Base-by-base conservation (phyloP, 1,140 invertebrate genomes). In the Drosophila biarmipes region DNA sequence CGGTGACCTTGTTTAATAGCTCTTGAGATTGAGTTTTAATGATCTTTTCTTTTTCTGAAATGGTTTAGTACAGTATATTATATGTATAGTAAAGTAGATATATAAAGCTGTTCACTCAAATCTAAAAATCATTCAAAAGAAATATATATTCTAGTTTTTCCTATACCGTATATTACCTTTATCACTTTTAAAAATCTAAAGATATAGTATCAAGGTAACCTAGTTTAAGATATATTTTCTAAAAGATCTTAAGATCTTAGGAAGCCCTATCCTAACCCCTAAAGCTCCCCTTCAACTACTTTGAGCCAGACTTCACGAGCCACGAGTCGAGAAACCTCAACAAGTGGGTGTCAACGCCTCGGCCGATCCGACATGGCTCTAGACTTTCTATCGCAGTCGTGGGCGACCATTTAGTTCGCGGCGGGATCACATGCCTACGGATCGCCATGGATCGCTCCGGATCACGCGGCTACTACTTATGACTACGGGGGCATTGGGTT, bases 341-440 rank as follows among this genome's bases (percentile, higher is more conserved):
- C 14, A 58, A 40, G 58, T 61, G 58, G 52, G 58, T 61, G 57
- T 34, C 29, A 37, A 54, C 6, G 48, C 12, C n/a, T 55, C 24
- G 42, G n/a, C 17, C 12, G 45, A 34, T 37, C 27, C 24, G 43
- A 64, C 55, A 21, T 45, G 55, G 55, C 24, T 38, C 59, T 45
- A 27, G 43, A 71, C 66, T 52, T 71, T 58, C 54, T 37, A 58
- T 15, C 19, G 6, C 45, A 45, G 56, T 86, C 73, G 80, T 86
- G 80, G 81, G 62, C 61, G 67, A 73, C 34, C 27, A 61, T 86
- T 85, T 73, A 81, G 77, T 80, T 59, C n/a, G 55, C 38, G 43
- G 54, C 40, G 51, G 64, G 27, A 71, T 85, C 81, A 85, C 72
- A 77, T 68, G 80, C 63, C 43, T 45, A 43, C 21, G 40, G 40